phyloP scores from a whole-genome alignment of 53 echinoderm and acorn worm species.

The Stichopus horrens region DNA sequence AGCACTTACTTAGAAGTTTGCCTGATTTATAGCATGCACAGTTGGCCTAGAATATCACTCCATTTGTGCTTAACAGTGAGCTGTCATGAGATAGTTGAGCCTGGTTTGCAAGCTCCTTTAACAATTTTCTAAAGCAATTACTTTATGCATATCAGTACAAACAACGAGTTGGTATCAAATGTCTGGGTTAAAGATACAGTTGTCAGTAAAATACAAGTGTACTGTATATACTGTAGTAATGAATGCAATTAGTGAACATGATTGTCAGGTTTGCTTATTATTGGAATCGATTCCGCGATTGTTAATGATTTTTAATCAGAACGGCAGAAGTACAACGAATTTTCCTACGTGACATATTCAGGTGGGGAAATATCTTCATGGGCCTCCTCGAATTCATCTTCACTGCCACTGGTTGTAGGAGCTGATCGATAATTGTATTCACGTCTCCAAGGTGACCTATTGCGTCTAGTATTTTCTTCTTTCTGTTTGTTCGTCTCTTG shows the following conservation, averaged over 20 bases:
- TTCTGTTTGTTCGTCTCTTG: not conserved
- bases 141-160: no score
- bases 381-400: conserved; percentile 44
- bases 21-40: no score
- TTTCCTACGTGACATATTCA: conserved; percentile 29
- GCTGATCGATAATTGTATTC: not conserved
- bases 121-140: no score
- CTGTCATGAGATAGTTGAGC: no score
- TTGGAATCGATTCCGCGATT: conserved; percentile 1
- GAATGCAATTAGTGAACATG: not conserved
- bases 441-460: conserved; percentile 28
- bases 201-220: no score
- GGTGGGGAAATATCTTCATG: conserved; percentile 19
- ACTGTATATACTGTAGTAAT: not conserved
- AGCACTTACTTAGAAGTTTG: no score
- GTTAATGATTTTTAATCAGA: not conserved
- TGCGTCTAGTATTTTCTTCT: not conserved
- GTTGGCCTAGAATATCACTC: no score
- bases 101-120: no score
- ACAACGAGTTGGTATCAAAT: no score
- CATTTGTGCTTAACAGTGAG: no score
- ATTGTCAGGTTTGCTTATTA: not conserved
- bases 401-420: conserved; percentile 40
- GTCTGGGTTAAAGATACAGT: no score
- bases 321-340: not conserved